Percentiles rank a stretch among this genome's conserved stretches.
Evolutionary conservation across 2,888 invertebrate genomes (phyloP).

Genomic region (Lacanobia oleracea): DNA sequence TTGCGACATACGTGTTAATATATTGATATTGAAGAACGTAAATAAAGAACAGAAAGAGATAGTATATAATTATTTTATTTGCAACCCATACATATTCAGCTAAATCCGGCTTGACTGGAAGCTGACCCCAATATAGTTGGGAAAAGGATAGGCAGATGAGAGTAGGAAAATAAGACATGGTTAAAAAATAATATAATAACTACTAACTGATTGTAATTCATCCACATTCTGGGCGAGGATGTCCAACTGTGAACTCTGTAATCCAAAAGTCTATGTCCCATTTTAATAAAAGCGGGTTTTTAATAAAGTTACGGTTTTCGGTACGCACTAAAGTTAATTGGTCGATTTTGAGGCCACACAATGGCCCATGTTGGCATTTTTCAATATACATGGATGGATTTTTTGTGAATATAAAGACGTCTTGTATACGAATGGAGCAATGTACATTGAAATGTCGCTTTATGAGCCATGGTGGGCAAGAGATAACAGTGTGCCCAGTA

Average conservation of each 20-base stretch:
- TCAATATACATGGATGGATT: constrained; percentile 30
- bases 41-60: neutral
- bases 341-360: neutral
- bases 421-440: constrained; percentile 56
- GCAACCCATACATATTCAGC: too few relatives aligned
- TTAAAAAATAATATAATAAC: constrained; percentile 9
- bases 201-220: constrained; percentile 62
- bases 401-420: constrained; percentile 3
- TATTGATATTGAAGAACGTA: neutral
- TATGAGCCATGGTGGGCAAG: neutral
- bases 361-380: constrained; percentile 11
- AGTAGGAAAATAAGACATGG: constrained; percentile 15
- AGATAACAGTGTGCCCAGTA: neutral
- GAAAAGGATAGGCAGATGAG: too few relatives aligned
- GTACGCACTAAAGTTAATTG: constrained; percentile 11
- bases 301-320: constrained; percentile 36
- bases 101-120: too few relatives aligned
- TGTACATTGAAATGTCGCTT: constrained; percentile 31
- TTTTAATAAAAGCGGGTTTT: constrained; percentile 27
- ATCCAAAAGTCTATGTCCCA: constrained; percentile 44
- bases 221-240: constrained; percentile 62
- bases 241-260: constrained; percentile 65
- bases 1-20: neutral
- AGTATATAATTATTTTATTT: constrained; percentile 1
- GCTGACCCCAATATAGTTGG: too few relatives aligned